phyloP scores from a whole-genome alignment of 2,113 vertebrate genomes.

The Hemichromis elongatus region DNA sequence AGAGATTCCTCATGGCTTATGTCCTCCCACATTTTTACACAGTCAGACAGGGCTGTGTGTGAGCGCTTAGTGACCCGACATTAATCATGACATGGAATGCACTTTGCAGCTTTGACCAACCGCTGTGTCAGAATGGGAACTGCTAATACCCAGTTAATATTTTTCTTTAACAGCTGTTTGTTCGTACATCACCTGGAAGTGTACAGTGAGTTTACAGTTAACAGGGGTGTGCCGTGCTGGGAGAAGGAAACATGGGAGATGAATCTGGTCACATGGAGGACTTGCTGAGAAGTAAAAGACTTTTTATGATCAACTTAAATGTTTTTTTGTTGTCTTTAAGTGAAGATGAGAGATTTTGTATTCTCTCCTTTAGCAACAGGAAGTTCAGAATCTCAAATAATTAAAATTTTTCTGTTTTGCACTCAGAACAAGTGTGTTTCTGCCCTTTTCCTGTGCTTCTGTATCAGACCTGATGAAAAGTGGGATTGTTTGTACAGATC shows the following conservation, averaged over 20 bases:
- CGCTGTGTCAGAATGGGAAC: background rate
- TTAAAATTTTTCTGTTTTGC: background rate
- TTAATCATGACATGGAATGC: slow-evolving; percentile 28
- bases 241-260: background rate
- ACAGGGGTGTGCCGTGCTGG: background rate
- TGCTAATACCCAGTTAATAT: background rate
- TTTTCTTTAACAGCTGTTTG: background rate
- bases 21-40: slow-evolving; percentile 29
- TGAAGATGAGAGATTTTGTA: background rate
- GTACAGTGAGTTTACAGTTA: background rate
- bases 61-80: slow-evolving; percentile 17
- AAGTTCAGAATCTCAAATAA: background rate
- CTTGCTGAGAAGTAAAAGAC: background rate
- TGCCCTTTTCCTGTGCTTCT: background rate
- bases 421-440: background rate
- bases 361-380: background rate
- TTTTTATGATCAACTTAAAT: background rate
- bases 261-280: background rate
- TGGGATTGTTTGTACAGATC: background rate
- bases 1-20: slow-evolving; percentile 49
- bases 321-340: too few species aligned
- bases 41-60: background rate
- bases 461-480: background rate
- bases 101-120: background rate
- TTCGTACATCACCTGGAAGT: background rate